Percentiles rank a stretch among this genome's conserved stretches.
Conservation (phyloP, 2,888 invertebrate genomes). For the Cyaniris semiargus region DNA sequence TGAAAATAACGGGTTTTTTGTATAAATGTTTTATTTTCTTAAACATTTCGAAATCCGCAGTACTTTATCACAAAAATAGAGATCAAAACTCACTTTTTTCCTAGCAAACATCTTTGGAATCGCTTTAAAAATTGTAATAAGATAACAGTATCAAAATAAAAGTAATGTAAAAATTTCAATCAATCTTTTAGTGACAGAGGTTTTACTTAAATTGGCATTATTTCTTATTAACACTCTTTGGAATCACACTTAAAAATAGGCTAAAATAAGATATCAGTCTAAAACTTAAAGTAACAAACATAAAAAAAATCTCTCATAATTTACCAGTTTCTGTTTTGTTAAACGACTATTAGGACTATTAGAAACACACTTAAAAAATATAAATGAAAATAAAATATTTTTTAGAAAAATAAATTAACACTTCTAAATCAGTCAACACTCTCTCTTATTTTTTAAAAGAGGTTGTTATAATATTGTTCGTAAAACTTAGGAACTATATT, state of each 20-base stretch:
- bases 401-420: constrained; percentile 14
- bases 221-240: constrained; percentile 14
- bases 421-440: constrained; percentile 25
- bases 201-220: constrained; percentile 23
- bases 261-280: constrained; percentile 23
- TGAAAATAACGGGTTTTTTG: constrained; percentile 25
- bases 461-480: constrained; percentile 21
- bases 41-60: constrained; percentile 2
- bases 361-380: constrained; percentile 27
- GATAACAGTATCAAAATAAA: constrained; percentile 14
- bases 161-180: constrained; percentile 23
- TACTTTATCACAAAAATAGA: too few species aligned
- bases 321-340: constrained; percentile 22
- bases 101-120: too few species aligned
- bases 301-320: constrained; percentile 21
- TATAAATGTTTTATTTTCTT: constrained; percentile 29
- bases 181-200: constrained; percentile 8
- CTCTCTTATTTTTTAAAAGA: constrained; percentile 23
- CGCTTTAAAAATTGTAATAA: too few species aligned
- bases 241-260: constrained; percentile 25
- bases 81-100: too few species aligned
- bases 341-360: constrained; percentile 19
- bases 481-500: constrained; percentile 14
- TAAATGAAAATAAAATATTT: constrained; percentile 26
- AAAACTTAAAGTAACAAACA: constrained; percentile 22